Conservation (phyloP, 2,113 vertebrate genomes). For the Rhinolophus sinicus region DNA sequence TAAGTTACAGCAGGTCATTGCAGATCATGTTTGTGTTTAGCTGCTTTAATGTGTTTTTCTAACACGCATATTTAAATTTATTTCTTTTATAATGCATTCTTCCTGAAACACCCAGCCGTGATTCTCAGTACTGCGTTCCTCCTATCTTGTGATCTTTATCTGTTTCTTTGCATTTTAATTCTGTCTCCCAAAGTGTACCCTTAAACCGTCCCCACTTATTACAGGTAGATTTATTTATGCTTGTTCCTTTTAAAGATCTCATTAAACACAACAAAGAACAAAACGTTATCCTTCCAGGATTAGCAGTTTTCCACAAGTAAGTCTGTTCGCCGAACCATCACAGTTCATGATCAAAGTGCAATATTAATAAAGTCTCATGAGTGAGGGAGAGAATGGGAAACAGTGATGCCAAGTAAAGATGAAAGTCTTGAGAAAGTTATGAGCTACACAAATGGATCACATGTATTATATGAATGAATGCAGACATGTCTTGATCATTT, state of each 20-base stretch:
- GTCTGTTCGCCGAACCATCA: not conserved
- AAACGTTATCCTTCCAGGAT: not conserved
- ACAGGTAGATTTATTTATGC: not conserved
- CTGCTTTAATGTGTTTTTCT: conserved; percentile 13
- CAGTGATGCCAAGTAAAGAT: not conserved
- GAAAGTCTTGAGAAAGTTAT: not conserved
- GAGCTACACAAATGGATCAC: not conserved
- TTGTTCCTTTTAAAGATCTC: not conserved
- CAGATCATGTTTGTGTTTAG: not conserved
- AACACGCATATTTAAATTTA: not conserved
- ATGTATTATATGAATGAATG: not conserved
- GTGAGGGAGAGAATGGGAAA: not conserved
- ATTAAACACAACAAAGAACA: not conserved
- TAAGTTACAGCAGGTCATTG: not conserved
- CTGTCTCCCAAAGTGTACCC: not conserved
- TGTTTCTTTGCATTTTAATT: conserved; percentile 41
- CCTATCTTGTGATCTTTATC: conserved; percentile 14
- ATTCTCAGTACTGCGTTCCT: conserved; percentile 1
- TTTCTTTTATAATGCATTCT: conserved; percentile 33
- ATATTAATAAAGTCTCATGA: not conserved
- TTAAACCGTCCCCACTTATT: not conserved
- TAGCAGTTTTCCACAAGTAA: not conserved
- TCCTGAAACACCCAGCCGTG: not conserved
- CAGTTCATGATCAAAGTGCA: not conserved
- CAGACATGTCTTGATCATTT: not conserved